Percentiles rank a stretch among this genome's conserved stretches.
Evolutionary conservation across 2,888 invertebrate genomes (phyloP).

Genomic region (Eupithecia subumbrata): DNA sequence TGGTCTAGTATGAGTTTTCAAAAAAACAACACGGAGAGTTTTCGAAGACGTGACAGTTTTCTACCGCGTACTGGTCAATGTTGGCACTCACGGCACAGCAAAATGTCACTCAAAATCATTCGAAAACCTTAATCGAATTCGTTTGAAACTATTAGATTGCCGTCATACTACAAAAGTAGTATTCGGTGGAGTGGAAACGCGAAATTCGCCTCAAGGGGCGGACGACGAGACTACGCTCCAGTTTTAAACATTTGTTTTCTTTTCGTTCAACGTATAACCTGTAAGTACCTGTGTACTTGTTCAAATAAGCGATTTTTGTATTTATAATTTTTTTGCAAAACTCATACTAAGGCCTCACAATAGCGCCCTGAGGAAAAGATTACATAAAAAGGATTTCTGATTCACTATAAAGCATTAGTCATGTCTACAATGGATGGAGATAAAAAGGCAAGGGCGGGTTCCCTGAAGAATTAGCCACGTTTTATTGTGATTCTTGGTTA

Average conservation of each 20-base stretch:
- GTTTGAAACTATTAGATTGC: not conserved
- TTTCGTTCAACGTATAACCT: not conserved
- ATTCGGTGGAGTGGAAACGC: not conserved
- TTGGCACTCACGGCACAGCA: not conserved
- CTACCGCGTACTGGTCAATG: not conserved
- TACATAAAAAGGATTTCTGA: conserved; percentile 43
- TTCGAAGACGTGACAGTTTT: not conserved
- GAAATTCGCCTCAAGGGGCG: not conserved
- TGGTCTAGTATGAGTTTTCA: not conserved
- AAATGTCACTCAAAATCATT: not conserved
- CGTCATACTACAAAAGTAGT: no score
- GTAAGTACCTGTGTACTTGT: not conserved
- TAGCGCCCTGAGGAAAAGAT: conserved; percentile 19
- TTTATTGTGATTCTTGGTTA: not conserved
- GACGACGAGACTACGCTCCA: not conserved
- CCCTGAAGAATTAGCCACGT: conserved; percentile 18
- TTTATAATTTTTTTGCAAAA: not conserved
- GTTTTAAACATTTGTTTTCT: not conserved
- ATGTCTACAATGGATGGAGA: conserved; percentile 49
- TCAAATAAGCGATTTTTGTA: not conserved
- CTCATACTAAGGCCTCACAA: not conserved
- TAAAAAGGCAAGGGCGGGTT: conserved; percentile 29
- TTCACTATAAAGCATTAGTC: conserved; percentile 55
- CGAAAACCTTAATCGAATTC: not conserved
- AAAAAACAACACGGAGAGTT: not conserved